Evolutionary conservation across 2,113 vertebrate genomes (phyloP), one percentile per base, ranked within the genome.

Genomic region (Nansenia antarctica): DNA sequence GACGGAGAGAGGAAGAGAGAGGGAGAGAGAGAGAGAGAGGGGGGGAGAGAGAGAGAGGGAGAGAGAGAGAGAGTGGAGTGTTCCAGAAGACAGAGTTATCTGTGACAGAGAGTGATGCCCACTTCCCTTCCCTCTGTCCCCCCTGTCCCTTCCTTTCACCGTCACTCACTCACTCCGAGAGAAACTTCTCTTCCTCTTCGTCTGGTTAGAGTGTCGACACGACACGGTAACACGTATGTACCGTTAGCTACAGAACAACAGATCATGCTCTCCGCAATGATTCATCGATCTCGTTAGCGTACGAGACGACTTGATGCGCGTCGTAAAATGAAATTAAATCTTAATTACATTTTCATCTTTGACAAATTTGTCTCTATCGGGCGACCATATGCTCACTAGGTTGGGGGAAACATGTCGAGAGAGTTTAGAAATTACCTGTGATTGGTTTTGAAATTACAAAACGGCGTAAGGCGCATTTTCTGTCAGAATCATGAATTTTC

Each of bases 291-390:
- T 81, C 70, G 75, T 83, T 84, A 87, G 80, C 78, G 14, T 67
- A 72, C 86, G 79, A 75, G 80, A 80, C 66, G 72, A 83, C 85
- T 83, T 83, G 87, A 87, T 88, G 82, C 80, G 82, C 74, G 79
- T 69, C 74, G 79, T 87, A 80, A 85, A 86, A 83, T 83, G 58
- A 84, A 83, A 89, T 91, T 88, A 89, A 88, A 88, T 86, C 85
- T 80, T 87, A 86, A 90, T 84, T 85, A 86, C 70, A 81, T 81
- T 85, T 85, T 82, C 81, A 80, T 81, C 80, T 87, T 80, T 79
- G 79, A 84, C 77, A 80, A 83, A 87, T 88, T 83, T 78, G 76
- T 84, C 80, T 82, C 76, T n/a, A 35, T 70, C 65, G 78, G 74
- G 77, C 74, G 62, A 76, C 82, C 85, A 85, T 86, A 90, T 89